Percentiles rank a stretch among this genome's conserved stretches.
These are phyloP conservation scores for Ormyrus labotus DNA, from an alignment of 2,888 invertebrate genomes.

Conservation along the genomic window DNA sequence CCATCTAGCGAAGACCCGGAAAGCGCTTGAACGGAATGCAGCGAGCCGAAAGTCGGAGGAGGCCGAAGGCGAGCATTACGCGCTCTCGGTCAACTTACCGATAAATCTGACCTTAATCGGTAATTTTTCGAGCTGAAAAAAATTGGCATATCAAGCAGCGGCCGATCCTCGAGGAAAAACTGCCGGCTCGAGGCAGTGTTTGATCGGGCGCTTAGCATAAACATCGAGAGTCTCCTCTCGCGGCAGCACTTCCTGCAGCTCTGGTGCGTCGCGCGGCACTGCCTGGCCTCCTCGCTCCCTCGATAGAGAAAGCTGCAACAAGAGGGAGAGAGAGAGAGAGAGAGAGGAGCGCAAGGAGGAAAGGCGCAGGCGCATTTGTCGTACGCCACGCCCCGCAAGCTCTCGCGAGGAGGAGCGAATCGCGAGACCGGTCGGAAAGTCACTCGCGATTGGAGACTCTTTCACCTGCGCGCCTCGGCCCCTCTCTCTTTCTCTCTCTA, in stretches of 20 bases:
- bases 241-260: not conserved
- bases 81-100: slow-evolving; percentile 13
- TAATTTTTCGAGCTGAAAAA: not conserved
- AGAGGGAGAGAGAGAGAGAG: slow-evolving; percentile 1
- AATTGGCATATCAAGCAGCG: no score
- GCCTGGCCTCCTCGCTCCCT: slow-evolving; percentile 8
- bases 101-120: slow-evolving; percentile 10
- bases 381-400: slow-evolving; percentile 71
- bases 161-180: no score
- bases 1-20: slow-evolving; percentile 49
- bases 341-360: slow-evolving; percentile 17
- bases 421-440: slow-evolving; percentile 65
- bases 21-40: slow-evolving; percentile 25
- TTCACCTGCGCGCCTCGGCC: slow-evolving; percentile 65
- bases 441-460: slow-evolving; percentile 71
- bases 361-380: slow-evolving; percentile 68
- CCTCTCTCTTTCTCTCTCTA: slow-evolving; percentile 52
- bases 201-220: no score
- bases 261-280: slow-evolving; percentile 15
- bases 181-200: no score
- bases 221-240: no score
- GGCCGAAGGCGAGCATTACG: not conserved
- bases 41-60: slow-evolving; percentile 21
- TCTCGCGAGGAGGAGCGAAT: slow-evolving; percentile 70
- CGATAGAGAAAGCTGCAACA: not conserved